Conservation (phyloP, 2,113 vertebrate genomes). For the Centropristis striata region DNA sequence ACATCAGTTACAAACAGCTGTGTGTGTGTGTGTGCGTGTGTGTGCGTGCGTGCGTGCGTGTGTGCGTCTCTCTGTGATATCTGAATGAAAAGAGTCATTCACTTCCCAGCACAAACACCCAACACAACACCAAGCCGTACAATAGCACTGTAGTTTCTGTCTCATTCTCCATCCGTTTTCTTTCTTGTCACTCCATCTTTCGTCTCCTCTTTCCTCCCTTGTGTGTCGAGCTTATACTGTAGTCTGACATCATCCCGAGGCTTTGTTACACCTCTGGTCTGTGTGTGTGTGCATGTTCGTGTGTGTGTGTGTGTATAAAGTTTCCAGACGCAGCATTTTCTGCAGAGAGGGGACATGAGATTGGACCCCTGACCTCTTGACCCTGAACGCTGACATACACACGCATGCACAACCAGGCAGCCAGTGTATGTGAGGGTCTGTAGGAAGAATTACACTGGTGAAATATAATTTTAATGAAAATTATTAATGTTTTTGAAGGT, state of each 20-base stretch:
- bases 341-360: neutral
- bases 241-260: conserved; percentile 42
- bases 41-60: conserved; percentile 47
- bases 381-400: conserved; percentile 7
- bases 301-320: neutral
- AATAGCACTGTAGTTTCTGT: conserved; percentile 32
- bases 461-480: too few relatives aligned
- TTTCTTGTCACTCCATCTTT: conserved; percentile 15
- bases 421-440: neutral
- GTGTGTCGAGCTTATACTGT: conserved; percentile 13
- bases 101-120: conserved; percentile 38
- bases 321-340: conserved; percentile 34
- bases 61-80: conserved; percentile 51
- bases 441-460: neutral
- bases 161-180: neutral
- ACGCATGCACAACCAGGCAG: neutral
- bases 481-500: neutral
- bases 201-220: neutral
- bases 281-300: neutral
- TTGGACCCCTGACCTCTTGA: conserved; percentile 41
- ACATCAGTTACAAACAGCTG: conserved; percentile 20
- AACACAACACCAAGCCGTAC: conserved; percentile 10
- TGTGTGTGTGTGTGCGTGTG: conserved; percentile 12
- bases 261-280: neutral
- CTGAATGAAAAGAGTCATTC: conserved; percentile 67